These are phyloP conservation scores for Artibeus jamaicensis DNA, from an alignment of 2,797 vertebrate species.

Conservation along the genomic window DNA sequence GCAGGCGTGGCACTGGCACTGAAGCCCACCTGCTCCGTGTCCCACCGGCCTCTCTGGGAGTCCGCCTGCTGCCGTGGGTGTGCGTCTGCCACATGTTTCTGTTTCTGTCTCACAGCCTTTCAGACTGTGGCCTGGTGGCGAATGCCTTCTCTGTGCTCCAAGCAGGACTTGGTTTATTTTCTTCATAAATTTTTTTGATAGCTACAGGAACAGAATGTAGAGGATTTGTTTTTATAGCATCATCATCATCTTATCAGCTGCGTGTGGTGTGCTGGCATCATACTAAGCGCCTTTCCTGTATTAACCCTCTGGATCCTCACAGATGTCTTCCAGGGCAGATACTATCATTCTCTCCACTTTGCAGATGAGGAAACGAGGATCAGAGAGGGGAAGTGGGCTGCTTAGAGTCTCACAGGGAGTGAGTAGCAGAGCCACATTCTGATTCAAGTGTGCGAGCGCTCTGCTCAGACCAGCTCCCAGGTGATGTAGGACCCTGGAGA, in stretches of 20 bases:
- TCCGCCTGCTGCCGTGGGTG: neutral
- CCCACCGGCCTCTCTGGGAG: fast-evolving
- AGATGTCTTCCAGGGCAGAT: neutral
- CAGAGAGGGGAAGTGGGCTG: neutral
- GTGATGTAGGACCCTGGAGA: too few relatives aligned
- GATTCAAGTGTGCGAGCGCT: neutral
- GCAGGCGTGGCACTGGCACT: neutral
- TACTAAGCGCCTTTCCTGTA: neutral
- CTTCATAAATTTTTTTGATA: neutral
- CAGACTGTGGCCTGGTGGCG: neutral
- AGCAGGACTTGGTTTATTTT: neutral
- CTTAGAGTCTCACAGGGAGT: neutral
- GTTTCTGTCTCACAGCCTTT: neutral
- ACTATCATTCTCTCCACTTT: neutral
- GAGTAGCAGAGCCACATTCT: neutral
- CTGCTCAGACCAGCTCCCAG: neutral
- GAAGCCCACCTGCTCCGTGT: fast-evolving
- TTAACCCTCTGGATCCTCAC: neutral
- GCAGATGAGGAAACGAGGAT: neutral
- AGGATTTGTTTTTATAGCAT: neutral
- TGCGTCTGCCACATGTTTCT: fast-evolving
- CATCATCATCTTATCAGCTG: neutral
- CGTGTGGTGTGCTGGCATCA: neutral
- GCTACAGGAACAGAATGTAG: neutral
- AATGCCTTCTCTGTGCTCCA: neutral